A percentile compares a stretch with the other conserved stretches of the same genome.
Evolutionary conservation across 92 coral and sea anemone genomes (phyloP).

Genomic region (Muricea muricata): DNA sequence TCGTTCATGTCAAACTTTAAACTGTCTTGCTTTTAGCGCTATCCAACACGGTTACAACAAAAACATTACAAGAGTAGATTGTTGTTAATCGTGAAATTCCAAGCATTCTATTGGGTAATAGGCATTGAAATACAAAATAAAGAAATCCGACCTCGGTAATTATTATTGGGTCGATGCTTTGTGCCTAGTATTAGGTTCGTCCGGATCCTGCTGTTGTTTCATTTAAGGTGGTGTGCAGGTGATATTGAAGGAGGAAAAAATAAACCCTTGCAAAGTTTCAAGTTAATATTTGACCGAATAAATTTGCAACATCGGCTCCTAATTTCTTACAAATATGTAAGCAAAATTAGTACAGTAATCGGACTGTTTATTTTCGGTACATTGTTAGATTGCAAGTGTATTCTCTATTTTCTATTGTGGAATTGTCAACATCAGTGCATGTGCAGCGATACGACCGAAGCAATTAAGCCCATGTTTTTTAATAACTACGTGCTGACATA

Average conservation of each 20-base stretch:
- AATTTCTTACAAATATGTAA: background rate
- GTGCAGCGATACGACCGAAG: background rate
- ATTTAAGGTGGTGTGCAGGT: background rate
- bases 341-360: background rate
- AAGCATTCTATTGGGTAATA: constrained; percentile 12
- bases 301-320: background rate
- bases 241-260: background rate
- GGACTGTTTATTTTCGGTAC: background rate
- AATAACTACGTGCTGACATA: constrained; percentile 23
- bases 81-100: constrained; percentile 38
- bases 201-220: background rate
- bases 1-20: background rate
- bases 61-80: background rate
- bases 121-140: background rate
- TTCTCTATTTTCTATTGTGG: background rate
- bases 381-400: background rate
- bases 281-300: background rate
- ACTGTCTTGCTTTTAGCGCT: background rate
- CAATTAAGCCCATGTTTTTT: constrained; percentile 9
- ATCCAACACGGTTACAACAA: background rate
- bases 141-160: background rate
- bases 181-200: background rate
- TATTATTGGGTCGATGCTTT: background rate
- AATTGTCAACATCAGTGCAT: constrained; percentile 6
- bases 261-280: background rate